Evolutionary conservation across 2,113 vertebrate species (phyloP).

Genomic region (Seriola aureovittata): DNA sequence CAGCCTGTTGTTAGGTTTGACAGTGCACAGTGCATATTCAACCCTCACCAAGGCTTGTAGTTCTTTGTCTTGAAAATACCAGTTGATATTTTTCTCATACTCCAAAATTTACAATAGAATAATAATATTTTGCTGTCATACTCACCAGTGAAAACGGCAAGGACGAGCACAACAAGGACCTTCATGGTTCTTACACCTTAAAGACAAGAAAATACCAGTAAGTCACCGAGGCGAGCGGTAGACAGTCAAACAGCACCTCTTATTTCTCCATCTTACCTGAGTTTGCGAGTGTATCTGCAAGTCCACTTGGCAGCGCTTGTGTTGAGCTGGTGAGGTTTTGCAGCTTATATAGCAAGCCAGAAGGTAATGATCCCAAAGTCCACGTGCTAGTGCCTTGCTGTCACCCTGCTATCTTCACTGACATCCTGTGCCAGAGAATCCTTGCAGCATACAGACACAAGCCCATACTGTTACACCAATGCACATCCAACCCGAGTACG

Average conservation of each 20-base stretch:
- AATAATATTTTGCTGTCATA: not conserved
- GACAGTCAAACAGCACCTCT: not conserved
- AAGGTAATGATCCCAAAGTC: conserved; percentile 77
- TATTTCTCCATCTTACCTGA: conserved; percentile 57
- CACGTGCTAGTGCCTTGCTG: conserved; percentile 74
- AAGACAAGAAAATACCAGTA: conserved; percentile 8
- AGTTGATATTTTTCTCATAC: not conserved
- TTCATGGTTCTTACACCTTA: conserved; percentile 74
- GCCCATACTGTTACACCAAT: not conserved
- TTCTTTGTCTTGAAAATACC: not conserved
- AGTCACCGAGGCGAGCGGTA: conserved; percentile 11
- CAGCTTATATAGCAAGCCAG: conserved; percentile 74
- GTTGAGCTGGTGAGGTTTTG: conserved; percentile 1
- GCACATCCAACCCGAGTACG: not conserved
- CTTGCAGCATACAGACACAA: not conserved
- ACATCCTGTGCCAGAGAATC: conserved; percentile 43
- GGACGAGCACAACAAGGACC: conserved; percentile 72
- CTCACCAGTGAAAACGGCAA: conserved; percentile 78
- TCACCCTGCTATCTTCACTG: conserved; percentile 50
- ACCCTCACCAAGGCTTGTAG: fast-evolving
- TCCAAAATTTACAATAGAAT: not conserved
- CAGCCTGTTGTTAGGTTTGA: not conserved
- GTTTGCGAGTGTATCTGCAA: conserved; percentile 54
- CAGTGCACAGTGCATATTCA: not conserved
- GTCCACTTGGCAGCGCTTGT: conserved; percentile 60